Evolutionary conservation across 2,113 vertebrate genomes (phyloP), one percentile per base, ranked within the genome.

Genomic region (Chloroceryle aenea): DNA sequence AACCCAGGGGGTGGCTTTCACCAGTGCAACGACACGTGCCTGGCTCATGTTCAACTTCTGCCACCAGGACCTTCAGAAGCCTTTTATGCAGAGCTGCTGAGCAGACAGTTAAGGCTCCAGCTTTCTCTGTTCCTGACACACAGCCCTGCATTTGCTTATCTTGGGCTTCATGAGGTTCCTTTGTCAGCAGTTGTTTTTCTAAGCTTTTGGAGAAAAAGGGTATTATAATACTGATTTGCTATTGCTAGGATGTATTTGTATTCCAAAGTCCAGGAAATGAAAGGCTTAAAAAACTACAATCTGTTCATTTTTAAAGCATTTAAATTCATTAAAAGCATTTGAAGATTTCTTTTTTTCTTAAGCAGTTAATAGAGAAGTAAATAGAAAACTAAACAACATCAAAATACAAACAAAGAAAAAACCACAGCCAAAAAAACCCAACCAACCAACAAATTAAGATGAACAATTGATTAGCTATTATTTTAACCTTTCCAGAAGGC

Each of bases 401-500:
- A 63, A 63, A 13, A 63, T 40, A 7, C n/a, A 50, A 4, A 9
- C 10, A 19, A 30, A 22, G 6, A 62, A 38, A 63, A 11, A 38
- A 45, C 12, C 16, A 16, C 5, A 25, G 23, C 21, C 53, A 68
- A 68, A 10, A 63, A 7, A 38, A 45, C 5, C 10, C 10, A 25
- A 30, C 22, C 6, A 50, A 50, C 21, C 58, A 71, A 66, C 48
- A 93, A 88, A 91, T 76, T 73, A 79, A 72, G 66, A 74, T 48
- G 71, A 61, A 76, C 34, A 74, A 77, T 89, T 87, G 82, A 78
- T 71, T 69, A 96, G 40, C 62, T 73, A 87, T 91, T 93, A 90
- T 88, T 90, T 96, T 94, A 96, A 87, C 79, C 50, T 82, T 91
- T 87, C 34, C 63, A 97, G 76, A 93, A 96, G 80, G 50, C 21